Percentiles rank a stretch among this genome's conserved stretches.
Evolutionary conservation across 2,797 vertebrate genomes (phyloP).

Genomic region (Lepilemur septentrionalis): DNA sequence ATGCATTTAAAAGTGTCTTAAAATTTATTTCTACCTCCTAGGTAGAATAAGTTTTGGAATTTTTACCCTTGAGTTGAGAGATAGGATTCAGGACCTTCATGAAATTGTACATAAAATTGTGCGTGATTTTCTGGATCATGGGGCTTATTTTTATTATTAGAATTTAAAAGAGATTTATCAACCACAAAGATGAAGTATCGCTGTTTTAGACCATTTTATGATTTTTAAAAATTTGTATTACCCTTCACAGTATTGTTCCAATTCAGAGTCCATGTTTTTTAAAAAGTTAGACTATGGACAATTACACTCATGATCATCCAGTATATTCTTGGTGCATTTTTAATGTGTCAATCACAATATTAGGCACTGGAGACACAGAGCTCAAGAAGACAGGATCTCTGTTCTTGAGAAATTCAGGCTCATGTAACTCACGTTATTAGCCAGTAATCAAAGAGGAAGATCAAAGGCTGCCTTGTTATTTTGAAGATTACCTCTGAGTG

Average conservation of each 20-base stretch:
- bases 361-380: background rate
- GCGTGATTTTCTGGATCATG: background rate
- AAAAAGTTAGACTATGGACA: background rate
- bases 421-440: background rate
- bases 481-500: background rate
- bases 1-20: constrained; percentile 5
- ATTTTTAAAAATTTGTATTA: background rate
- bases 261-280: background rate
- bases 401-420: background rate
- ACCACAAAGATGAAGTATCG: background rate
- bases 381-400: background rate
- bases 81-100: background rate
- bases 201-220: background rate
- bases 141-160: constrained; percentile 6
- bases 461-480: background rate
- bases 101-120: background rate
- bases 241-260: background rate
- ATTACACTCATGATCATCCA: background rate
- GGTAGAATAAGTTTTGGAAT: background rate
- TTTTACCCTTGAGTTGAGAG: background rate
- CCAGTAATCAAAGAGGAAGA: background rate
- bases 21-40: background rate
- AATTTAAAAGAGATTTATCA: constrained; percentile 18
- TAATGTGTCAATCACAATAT: background rate
- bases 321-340: background rate